Evolutionary conservation across 2,797 vertebrate genomes (phyloP), one percentile per base, ranked within the genome.

Genomic region (Australoheros facetus): DNA sequence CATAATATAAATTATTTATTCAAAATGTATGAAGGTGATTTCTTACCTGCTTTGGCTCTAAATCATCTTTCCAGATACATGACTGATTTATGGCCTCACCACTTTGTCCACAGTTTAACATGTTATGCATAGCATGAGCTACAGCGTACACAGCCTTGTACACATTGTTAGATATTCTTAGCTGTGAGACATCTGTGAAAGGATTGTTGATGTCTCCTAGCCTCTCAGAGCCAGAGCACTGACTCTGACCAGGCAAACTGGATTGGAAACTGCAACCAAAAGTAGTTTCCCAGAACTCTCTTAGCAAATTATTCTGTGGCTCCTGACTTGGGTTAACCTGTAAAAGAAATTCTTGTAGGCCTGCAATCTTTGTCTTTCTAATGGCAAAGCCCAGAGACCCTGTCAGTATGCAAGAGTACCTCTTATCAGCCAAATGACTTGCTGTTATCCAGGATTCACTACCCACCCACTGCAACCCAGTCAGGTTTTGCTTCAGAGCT

Each of bases 401-500:
- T 34, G 80, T 90, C 6, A 96, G 89, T 70, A 95, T 87, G 71
- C 64, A 66, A 4, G 92, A 92, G 51, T 88, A 88, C 57, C 39
- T 91, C n/a, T 87, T 76, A 13, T 64, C 90, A 60, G 94, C 87
- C 69, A 96, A 76, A 76, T 94, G 82, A 69, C 88, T 80, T 7
- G 92, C 90, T 51, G 95, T 95, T 56, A 96, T 95, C 95, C 95
- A 96, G 69, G 95, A 96, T 86, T 96, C 95, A 79, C 94, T 96
- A 34, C 94, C 95, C 9, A 96, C 89, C 95, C 95, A 96, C 84
- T 96, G 95, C 60, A 95, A 77, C 30, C 92, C 94, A 1, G 92
- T 95, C 56, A 96, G 51, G 69, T 96, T 96, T 83, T 95, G 95
- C 14, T 69, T 88, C 37, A 94, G 70, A 34, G 93, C 89, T 78